Evolutionary conservation across 2,888 invertebrate genomes (phyloP).

Genomic region (Dugesia japonica): DNA sequence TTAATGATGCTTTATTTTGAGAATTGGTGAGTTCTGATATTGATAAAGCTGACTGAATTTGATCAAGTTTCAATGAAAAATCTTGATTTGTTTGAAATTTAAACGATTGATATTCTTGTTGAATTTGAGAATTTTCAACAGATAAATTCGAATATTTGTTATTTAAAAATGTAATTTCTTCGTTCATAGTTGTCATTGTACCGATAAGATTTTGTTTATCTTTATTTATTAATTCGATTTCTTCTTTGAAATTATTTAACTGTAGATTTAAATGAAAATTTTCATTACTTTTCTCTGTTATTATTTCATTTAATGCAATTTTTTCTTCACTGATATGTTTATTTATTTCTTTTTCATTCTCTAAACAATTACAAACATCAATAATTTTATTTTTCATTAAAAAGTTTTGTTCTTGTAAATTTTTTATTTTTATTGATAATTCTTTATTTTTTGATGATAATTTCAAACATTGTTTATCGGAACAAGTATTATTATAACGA

Average conservation of each 20-base stretch:
- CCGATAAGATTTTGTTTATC: background rate
- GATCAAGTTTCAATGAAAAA: background rate
- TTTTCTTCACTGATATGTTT: background rate
- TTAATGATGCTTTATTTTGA: background rate
- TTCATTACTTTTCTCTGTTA: background rate
- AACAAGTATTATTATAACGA: background rate
- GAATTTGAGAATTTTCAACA: background rate
- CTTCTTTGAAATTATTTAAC: background rate
- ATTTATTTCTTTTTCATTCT: background rate
- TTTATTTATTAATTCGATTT: background rate
- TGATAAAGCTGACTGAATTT: no score
- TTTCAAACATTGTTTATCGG: background rate
- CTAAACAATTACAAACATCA: background rate
- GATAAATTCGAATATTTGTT: background rate
- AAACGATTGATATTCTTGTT: background rate
- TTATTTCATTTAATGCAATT: no score
- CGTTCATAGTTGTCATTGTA: background rate
- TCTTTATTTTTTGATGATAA: background rate
- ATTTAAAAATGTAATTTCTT: background rate
- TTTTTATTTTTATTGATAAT: background rate
- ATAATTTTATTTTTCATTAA: slow-evolving; percentile 4
- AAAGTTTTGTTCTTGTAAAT: background rate
- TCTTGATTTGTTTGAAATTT: background rate
- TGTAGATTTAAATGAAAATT: background rate
- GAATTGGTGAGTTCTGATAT: no score